A percentile compares a stretch with the other conserved stretches of the same genome.
phyloP scores from a whole-genome alignment of 2,113 vertebrate genomes.

The Ophthalmolycus amberensis region DNA sequence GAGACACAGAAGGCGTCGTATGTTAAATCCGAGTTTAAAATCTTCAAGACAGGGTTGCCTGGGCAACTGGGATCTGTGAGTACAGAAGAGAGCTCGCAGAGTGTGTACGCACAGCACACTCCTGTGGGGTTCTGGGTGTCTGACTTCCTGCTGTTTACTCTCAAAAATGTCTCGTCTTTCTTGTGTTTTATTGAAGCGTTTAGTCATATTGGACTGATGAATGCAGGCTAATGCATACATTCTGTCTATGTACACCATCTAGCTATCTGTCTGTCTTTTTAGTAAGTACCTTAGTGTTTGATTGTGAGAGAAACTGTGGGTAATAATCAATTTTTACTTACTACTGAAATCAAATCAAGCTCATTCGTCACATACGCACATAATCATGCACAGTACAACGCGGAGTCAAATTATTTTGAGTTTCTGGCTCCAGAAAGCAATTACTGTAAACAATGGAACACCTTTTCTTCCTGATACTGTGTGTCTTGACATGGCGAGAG shows the following conservation, averaged over 20 bases:
- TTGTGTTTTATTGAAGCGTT: background rate
- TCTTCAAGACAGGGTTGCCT: constrained; percentile 79
- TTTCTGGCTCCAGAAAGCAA: background rate
- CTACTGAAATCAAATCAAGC: background rate
- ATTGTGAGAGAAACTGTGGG: background rate
- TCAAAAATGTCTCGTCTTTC: constrained; percentile 33
- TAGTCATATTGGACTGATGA: constrained; percentile 17
- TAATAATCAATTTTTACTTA: background rate
- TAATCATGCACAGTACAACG: background rate
- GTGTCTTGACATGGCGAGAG: constrained; percentile 11
- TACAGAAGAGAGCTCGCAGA: constrained; percentile 54
- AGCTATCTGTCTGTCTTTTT: background rate
- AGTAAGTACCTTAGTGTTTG: background rate
- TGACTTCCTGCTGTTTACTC: constrained; percentile 68
- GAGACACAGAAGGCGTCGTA: constrained; percentile 65
- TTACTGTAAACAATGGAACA: background rate
- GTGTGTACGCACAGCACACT: constrained; percentile 70
- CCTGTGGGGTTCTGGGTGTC: constrained; percentile 72
- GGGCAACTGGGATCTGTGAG: constrained; percentile 77
- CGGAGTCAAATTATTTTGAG: background rate
- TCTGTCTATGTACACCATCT: background rate
- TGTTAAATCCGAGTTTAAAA: constrained; percentile 77
- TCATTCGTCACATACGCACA: background rate
- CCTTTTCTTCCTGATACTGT: background rate
- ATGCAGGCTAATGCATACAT: background rate